Percentiles rank a stretch among this genome's conserved stretches.
Conservation (phyloP, 2,888 invertebrate genomes). For the Lobophora halterata region DNA sequence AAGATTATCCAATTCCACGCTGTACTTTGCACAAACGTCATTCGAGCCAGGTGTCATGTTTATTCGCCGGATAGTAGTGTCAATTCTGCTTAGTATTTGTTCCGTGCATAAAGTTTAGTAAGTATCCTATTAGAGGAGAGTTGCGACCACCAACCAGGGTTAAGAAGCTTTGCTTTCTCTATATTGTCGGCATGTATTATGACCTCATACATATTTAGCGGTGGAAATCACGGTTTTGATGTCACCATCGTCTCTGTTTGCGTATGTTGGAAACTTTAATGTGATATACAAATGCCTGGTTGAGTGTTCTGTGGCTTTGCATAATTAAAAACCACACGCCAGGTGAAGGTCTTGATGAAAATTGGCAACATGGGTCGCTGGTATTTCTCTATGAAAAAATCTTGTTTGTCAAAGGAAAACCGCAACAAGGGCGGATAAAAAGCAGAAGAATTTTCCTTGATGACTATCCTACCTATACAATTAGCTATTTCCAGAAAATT, state of each 20-base stretch:
- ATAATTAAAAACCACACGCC: slow-evolving; percentile 17
- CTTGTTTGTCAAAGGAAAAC: not conserved
- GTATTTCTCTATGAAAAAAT: slow-evolving; percentile 10
- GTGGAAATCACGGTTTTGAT: slow-evolving; percentile 28
- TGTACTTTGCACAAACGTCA: too few species aligned
- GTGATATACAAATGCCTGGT: slow-evolving; percentile 19
- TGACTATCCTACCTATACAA: too few species aligned
- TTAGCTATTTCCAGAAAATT: too few species aligned
- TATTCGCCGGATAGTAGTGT: too few species aligned
- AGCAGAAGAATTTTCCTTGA: too few species aligned
- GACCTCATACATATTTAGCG: slow-evolving; percentile 35
- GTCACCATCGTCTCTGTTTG: slow-evolving; percentile 27
- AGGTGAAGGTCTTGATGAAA: slow-evolving; percentile 6
- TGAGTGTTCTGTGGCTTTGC: slow-evolving; percentile 16
- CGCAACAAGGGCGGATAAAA: too few species aligned
- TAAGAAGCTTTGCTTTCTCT: slow-evolving; percentile 30
- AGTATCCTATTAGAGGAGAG: slow-evolving; percentile 19
- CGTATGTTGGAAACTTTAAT: slow-evolving; percentile 25
- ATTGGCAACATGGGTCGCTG: slow-evolving; percentile 9
- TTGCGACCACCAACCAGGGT: slow-evolving; percentile 15
- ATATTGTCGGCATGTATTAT: slow-evolving; percentile 29
- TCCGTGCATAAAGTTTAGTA: slow-evolving; percentile 26
- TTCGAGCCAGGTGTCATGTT: too few species aligned
- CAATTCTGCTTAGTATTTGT: too few species aligned
- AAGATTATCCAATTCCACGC: too few species aligned